Conservation (phyloP, 2,113 vertebrate species). For the Platichthys stellatus region DNA sequence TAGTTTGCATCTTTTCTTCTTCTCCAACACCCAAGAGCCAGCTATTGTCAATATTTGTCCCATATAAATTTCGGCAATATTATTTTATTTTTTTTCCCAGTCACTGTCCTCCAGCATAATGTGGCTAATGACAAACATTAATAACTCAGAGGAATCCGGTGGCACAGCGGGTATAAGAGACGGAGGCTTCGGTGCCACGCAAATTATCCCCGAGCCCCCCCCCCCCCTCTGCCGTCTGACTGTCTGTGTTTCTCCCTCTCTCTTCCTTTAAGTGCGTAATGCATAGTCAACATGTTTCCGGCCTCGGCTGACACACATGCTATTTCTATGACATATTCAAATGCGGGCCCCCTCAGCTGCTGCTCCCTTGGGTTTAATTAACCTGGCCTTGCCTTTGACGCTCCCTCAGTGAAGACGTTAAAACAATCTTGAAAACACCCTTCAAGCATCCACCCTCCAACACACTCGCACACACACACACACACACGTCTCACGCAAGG, state of each 20-base stretch:
- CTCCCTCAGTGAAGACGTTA: constrained; percentile 80
- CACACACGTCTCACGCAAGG: constrained; percentile 44
- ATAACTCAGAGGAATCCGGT: constrained; percentile 75
- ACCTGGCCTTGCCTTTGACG: constrained; percentile 80
- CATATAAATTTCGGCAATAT: constrained; percentile 74
- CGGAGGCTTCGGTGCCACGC: constrained; percentile 38
- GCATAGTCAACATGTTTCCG: constrained; percentile 80
- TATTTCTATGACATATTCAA: constrained; percentile 84
- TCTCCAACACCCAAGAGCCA: constrained; percentile 78
- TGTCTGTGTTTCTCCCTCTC: constrained; percentile 52
- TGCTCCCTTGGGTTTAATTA: constrained; percentile 84
- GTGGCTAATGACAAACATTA: constrained; percentile 82
- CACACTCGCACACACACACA: neutral
- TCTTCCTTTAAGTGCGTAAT: constrained; percentile 58
- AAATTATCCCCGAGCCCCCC: constrained; percentile 56
- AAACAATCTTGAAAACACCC: constrained; percentile 74
- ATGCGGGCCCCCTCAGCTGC: constrained; percentile 60
- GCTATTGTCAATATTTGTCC: constrained; percentile 88
- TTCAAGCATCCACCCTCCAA: constrained; percentile 47
- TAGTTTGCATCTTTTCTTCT: constrained; percentile 86
- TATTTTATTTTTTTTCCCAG: constrained; percentile 58
- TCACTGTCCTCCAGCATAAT: constrained; percentile 80
- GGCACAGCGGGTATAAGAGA: constrained; percentile 52
- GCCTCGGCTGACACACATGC: constrained; percentile 64
- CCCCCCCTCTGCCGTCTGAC: constrained; percentile 43